A percentile compares a stretch with the other conserved stretches of the same genome.
phyloP scores from a whole-genome alignment of 1,140 invertebrate species.

The Caenorhabditis tropicalis region DNA sequence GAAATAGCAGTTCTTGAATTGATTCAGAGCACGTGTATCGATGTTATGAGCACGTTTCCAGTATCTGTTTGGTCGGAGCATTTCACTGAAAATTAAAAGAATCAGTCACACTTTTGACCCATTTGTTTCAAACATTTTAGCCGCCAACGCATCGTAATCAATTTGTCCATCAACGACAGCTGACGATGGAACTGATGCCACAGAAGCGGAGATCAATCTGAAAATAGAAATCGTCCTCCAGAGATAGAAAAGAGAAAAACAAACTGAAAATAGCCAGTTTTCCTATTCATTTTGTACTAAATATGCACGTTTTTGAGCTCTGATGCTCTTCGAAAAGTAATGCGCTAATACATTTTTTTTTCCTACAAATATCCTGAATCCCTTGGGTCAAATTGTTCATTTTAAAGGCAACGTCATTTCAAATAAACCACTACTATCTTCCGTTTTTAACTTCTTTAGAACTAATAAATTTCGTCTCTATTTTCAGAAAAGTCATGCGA shows the following conservation, averaged over 20 bases:
- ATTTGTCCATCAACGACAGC: not conserved
- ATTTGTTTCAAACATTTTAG: not conserved
- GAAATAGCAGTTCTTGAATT: slow-evolving; percentile 56
- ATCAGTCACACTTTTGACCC: not conserved
- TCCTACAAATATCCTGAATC: not conserved
- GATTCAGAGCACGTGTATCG: slow-evolving; percentile 46
- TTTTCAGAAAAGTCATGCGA: not conserved
- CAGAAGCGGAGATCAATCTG: slow-evolving; percentile 34
- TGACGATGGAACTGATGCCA: slow-evolving; percentile 17
- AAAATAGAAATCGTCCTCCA: not conserved
- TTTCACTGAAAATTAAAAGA: slow-evolving; percentile 2
- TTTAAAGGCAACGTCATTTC: not conserved
- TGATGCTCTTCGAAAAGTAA: not conserved
- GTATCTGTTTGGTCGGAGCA: slow-evolving; percentile 42
- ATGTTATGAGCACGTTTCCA: slow-evolving; percentile 42
- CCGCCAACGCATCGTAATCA: slow-evolving; percentile 26
- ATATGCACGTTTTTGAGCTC: slow-evolving; percentile 37
- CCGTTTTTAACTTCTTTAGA: not conserved
- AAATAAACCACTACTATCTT: not conserved
- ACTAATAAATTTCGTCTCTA: slow-evolving; percentile 8
- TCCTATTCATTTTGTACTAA: not conserved
- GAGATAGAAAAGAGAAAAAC: not conserved
- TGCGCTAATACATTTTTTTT: slow-evolving; percentile 9
- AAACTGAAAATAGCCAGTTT: not conserved
- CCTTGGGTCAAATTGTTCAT: slow-evolving; percentile 28